Conservation (phyloP, 2,888 invertebrate genomes). For the Pyrrhosoma nymphula region DNA sequence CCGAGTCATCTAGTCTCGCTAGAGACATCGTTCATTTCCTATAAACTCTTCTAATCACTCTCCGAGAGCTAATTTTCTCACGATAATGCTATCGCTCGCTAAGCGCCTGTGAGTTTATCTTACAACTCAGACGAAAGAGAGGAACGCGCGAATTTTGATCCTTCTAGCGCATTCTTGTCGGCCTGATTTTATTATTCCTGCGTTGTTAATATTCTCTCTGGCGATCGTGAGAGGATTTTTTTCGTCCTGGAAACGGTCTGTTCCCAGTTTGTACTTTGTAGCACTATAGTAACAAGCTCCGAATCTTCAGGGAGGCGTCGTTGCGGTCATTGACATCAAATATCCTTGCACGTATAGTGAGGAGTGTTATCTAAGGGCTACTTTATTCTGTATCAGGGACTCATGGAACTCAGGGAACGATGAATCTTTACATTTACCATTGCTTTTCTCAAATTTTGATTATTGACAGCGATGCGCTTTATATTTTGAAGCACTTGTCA, state of each 20-base stretch:
- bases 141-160: not conserved
- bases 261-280: not conserved
- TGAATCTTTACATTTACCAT: too few species aligned
- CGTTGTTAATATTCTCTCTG: not conserved
- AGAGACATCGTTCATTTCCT: not conserved
- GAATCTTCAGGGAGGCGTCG: too few species aligned
- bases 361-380: too few species aligned
- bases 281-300: too few species aligned
- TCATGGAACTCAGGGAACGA: too few species aligned
- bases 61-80: not conserved
- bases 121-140: not conserved
- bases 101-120: not conserved
- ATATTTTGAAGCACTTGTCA: too few species aligned
- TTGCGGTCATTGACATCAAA: too few species aligned
- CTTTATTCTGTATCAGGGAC: too few species aligned
- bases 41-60: not conserved
- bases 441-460: too few species aligned
- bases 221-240: not conserved
- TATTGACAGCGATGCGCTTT: too few species aligned
- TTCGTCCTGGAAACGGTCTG: not conserved
- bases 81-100: not conserved
- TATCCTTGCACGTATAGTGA: too few species aligned
- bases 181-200: not conserved
- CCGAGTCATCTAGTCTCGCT: not conserved
- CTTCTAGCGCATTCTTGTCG: not conserved